phyloP scores from a whole-genome alignment of 2,888 invertebrate genomes.

The Stegana nigrithorax region DNA sequence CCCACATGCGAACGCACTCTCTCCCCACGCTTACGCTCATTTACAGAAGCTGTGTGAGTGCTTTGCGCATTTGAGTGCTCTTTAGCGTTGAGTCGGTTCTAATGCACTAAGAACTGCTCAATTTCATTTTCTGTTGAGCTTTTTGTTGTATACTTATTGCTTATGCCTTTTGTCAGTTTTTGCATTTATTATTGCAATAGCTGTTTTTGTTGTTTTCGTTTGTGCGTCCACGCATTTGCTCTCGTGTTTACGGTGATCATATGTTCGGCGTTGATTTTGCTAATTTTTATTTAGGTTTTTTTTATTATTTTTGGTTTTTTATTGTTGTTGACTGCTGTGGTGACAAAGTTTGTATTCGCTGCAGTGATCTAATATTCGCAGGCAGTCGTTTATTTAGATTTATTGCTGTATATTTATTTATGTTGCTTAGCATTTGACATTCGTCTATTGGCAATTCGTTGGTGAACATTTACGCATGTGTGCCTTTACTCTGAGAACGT shows the following conservation, averaged over 20 bases:
- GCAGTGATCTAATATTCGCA: constrained; percentile 52
- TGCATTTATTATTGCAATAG: background rate
- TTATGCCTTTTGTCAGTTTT: background rate
- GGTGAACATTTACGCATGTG: too few species aligned
- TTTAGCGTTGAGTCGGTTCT: constrained; percentile 5
- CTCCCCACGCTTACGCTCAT: background rate
- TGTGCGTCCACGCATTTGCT: background rate
- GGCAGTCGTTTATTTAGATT: constrained; percentile 59
- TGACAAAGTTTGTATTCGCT: background rate
- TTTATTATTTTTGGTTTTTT: constrained; percentile 19
- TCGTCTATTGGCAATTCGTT: constrained; percentile 45
- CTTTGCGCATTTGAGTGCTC: constrained; percentile 20
- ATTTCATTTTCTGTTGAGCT: constrained; percentile 53
- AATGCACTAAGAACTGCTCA: background rate
- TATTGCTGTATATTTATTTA: constrained; percentile 58
- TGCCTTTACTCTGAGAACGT: too few species aligned
- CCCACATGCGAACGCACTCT: background rate
- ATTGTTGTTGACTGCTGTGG: constrained; percentile 1
- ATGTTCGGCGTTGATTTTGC: background rate
- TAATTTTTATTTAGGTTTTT: background rate
- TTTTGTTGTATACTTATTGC: background rate
- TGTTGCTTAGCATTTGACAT: constrained; percentile 48
- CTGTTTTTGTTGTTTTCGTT: background rate
- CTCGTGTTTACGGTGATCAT: background rate
- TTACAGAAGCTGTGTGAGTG: background rate